These are phyloP conservation scores for Glyptemys insculpta DNA, from an alignment of 2,797 vertebrate genomes.

Conservation along the genomic window DNA sequence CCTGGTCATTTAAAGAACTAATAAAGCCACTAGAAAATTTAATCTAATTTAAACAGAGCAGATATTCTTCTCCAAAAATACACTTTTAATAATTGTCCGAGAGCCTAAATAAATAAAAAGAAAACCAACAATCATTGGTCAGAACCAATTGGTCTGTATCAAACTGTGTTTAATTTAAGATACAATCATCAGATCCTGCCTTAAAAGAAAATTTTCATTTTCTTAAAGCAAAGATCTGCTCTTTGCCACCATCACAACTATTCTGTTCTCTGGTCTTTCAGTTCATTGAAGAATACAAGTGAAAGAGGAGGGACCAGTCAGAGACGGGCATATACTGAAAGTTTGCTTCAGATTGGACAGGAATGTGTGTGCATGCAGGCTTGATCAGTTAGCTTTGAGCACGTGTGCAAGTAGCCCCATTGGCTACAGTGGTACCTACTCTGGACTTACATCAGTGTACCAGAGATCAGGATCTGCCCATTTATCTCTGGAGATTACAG, in stretches of 20 bases:
- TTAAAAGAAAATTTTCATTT: conserved; percentile 9
- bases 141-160: not conserved
- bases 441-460: not conserved
- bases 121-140: conserved; percentile 8
- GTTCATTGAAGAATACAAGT: no score
- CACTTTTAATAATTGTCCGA: conserved; percentile 8
- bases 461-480: not conserved
- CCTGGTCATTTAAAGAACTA: conserved; percentile 9
- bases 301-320: not conserved
- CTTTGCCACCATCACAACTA: not conserved
- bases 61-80: not conserved
- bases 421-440: not conserved
- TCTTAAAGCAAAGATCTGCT: not conserved
- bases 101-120: conserved; percentile 24
- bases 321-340: conserved; percentile 27
- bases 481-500: not conserved
- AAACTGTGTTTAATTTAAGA: conserved; percentile 28
- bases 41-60: not conserved
- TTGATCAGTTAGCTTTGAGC: conserved; percentile 48
- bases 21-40: not conserved
- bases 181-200: accelerated
- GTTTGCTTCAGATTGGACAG: conserved; percentile 4
- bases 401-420: not conserved
- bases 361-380: not conserved
- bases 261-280: not conserved